Evolutionary conservation across 2,888 invertebrate species (phyloP).

Genomic region (Drosophila hawaiiensis): DNA sequence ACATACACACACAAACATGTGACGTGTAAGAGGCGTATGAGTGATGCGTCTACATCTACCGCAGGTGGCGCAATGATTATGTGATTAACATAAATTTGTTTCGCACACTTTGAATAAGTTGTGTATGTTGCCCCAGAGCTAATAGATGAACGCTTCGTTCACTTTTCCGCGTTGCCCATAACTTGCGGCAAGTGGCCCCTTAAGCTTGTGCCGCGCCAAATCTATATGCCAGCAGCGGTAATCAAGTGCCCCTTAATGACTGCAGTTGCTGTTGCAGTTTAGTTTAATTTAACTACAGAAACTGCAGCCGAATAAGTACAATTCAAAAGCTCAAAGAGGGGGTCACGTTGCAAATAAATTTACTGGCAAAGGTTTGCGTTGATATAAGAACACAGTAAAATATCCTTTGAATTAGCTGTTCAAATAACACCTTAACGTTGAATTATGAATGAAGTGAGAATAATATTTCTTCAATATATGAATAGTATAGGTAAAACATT

Average conservation of each 20-base stretch:
- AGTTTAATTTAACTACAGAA: constrained; percentile 59
- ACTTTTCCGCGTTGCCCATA: constrained; percentile 26
- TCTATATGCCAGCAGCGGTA: constrained; percentile 50
- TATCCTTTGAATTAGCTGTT: constrained; percentile 6
- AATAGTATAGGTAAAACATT: not conserved
- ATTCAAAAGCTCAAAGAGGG: constrained; percentile 55
- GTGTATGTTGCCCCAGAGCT: constrained; percentile 11
- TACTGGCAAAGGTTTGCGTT: constrained; percentile 9
- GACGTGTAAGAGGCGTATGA: constrained; percentile 42
- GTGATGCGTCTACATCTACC: constrained; percentile 21
- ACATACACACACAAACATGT: constrained; percentile 3
- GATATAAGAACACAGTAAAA: not conserved
- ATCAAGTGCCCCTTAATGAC: constrained; percentile 74
- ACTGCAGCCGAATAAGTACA: constrained; percentile 46
- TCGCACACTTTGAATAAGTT: constrained; percentile 59
- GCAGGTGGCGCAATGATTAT: constrained; percentile 70
- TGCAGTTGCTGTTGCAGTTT: constrained; percentile 75
- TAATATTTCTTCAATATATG: not conserved
- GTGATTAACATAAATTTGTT: constrained; percentile 79
- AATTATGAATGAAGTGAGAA: not conserved
- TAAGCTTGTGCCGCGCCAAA: constrained; percentile 47
- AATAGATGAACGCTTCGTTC: constrained; percentile 23
- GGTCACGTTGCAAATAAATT: constrained; percentile 40
- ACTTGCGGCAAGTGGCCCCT: constrained; percentile 29
- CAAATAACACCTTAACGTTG: not conserved